Evolutionary conservation across 53 echinoderm and acorn worm species (phyloP), one percentile per base, ranked within the genome.

Genomic region (Actinopyga echinites): DNA sequence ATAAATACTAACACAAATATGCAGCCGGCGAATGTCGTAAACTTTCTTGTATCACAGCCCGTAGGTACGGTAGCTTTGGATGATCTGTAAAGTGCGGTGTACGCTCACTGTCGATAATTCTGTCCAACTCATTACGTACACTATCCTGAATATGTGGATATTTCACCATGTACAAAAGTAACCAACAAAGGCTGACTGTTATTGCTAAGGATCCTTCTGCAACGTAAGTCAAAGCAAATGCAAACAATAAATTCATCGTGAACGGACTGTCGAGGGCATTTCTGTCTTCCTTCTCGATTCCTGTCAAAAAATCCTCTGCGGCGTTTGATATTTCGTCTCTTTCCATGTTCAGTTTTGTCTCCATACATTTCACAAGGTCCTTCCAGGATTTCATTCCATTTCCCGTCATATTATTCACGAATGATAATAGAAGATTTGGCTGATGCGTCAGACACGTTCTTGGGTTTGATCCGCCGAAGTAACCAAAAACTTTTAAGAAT

Each of bases 91-190:
- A 29, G 23, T 60, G 38, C 12, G 38, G 34, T 10, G 60, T 8
- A 9, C 34, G 20, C 5, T 38, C 21, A 12, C 62, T 35, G 24
- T 61, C 59, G n/a, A 60, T 57, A 23, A 80, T 61, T 13, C 44
- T n/a, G 44, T 80, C 81, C 13, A 80, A 24, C 60, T 80, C 81
- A 12, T 25, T 59, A 22, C 60, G 81, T 33, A 80, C 23, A 19
- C 60, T 80, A 32, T 80, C 24, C 29, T 80, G 81, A 37, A 80
- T 61, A 31, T 61, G 81, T 15, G 81, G 81, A 80, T 80, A 80
- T 33, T 80, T 80, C 23, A 80, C 40, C 33, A 80, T 80, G 20
- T 36, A 80, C 5, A 80, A 30, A 35, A 59, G 28, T 23, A 32
- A 42, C 81, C 81, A 80, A 11, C 35, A 59, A 4, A 80, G 28